Evolutionary conservation across 2,113 vertebrate species (phyloP).

Genomic region (Nibea albiflora): DNA sequence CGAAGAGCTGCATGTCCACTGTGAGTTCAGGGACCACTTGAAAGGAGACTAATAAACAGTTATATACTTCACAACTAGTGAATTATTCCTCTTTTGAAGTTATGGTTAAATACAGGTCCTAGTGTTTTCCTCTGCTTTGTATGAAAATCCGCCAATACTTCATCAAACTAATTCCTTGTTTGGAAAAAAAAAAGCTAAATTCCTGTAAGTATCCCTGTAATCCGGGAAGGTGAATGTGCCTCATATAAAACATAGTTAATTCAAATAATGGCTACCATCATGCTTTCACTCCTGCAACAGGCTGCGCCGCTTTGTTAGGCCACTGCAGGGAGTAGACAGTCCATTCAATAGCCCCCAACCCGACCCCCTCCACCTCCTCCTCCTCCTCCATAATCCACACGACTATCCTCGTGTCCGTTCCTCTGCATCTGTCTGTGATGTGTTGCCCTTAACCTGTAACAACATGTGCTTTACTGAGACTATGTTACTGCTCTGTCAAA

Average conservation of each 20-base stretch:
- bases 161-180: constrained; percentile 13
- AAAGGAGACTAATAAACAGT: constrained; percentile 8
- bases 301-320: constrained; percentile 33
- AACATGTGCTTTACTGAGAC: constrained; percentile 59
- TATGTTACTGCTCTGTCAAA: constrained; percentile 63
- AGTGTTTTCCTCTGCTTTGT: background rate
- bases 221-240: constrained; percentile 1
- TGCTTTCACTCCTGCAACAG: constrained; percentile 8
- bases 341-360: constrained; percentile 3
- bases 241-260: constrained; percentile 33
- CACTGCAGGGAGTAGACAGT: constrained; percentile 27
- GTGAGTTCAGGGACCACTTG: constrained; percentile 9
- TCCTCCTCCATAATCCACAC: constrained; percentile 36
- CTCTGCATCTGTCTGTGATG: constrained; percentile 53
- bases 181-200: background rate
- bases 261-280: constrained; percentile 26
- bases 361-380: background rate
- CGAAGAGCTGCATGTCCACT: constrained; percentile 22
- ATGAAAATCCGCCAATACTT: background rate
- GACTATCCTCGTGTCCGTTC: constrained; percentile 37
- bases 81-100: background rate
- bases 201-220: constrained; percentile 9
- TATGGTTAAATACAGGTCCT: background rate
- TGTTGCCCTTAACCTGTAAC: constrained; percentile 57
- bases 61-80: background rate